Base-by-base conservation (phyloP, 2,113 vertebrate species). In the Gasterosteus nipponicus region DNA sequence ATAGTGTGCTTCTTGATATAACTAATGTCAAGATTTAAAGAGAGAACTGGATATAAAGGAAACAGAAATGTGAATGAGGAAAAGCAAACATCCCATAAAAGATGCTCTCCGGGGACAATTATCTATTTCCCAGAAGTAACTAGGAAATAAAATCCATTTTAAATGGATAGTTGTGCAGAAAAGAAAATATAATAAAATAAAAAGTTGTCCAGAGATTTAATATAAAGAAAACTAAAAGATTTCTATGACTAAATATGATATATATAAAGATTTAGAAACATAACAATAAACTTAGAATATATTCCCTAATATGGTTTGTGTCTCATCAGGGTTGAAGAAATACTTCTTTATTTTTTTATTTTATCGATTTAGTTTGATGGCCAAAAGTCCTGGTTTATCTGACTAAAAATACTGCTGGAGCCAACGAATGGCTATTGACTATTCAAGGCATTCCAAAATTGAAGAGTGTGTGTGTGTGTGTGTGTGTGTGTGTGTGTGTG, bases 181-280 rank as follows among this genome's bases (percentile, higher is more conserved):
- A 22, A 53, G 18, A n/a, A 51, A 19, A 7, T 9, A 53, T 3
- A 22, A 35, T 35, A 35, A 35, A 35, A 26, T 26, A 2, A 51
- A 51, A 51, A 51, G 89, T 87, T 95, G 90, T 82, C 39, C 35
- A 84, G 57, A 82, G 46, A 80, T 58, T 65, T 39, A 5, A 80
- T 51, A 53, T 91, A 89, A 49, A 78, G 83, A 90, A n/a, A 67
- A 41, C 62, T 22, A 58, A 29, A 29, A 66, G 10, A 44, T 54
- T 26, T 71, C 64, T 78, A 54, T 59, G 22, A 59, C 3, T 71
- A 68, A 29, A 74, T 38, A 29, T 4, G 14, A 46, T 58, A 58
- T 59, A n/a, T 62, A 63, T 56, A 47, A 14, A 15, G 4, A 56
- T 56, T 31, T 57, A 73, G n/a, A 73, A 11, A 12, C 8, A 18